A percentile compares a stretch with the other conserved stretches of the same genome.
These are phyloP conservation scores for Drosophila miranda DNA, from an alignment of 1,140 invertebrate species.

Conservation along the genomic window DNA sequence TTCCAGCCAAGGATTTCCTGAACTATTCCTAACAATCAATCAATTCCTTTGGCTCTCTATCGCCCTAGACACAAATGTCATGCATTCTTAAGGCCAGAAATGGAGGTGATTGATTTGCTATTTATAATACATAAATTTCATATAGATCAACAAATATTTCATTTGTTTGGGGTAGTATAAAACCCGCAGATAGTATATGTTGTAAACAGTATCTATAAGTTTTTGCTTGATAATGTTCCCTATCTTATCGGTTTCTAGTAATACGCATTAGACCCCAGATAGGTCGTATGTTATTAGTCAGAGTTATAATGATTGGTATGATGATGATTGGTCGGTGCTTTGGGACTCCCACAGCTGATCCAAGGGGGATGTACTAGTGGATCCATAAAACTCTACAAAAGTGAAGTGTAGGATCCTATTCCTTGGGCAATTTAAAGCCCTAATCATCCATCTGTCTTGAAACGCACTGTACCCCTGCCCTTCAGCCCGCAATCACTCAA, in stretches of 20 bases:
- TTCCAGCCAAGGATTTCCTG: neutral
- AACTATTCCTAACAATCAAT: slow-evolving; percentile 3
- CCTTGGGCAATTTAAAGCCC: no score
- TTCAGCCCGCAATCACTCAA: slow-evolving; percentile 46
- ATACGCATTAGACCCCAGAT: slow-evolving; percentile 30
- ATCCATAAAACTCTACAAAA: neutral
- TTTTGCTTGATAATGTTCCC: neutral
- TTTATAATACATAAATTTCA: no score
- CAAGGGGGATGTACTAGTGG: neutral
- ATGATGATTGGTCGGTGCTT: neutral
- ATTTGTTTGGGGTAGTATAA: neutral
- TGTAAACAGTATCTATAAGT: slow-evolving; percentile 20
- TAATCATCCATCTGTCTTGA: no score
- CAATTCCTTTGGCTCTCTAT: slow-evolving; percentile 15
- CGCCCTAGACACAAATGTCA: slow-evolving; percentile 14
- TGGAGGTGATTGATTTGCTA: slow-evolving; percentile 14
- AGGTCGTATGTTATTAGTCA: slow-evolving; percentile 27
- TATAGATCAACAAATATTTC: neutral
- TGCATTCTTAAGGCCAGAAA: neutral
- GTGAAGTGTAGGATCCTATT: no score
- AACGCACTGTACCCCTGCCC: neutral
- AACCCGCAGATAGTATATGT: slow-evolving; percentile 1
- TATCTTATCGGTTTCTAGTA: slow-evolving; percentile 37
- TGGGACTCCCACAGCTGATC: neutral
- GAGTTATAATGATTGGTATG: neutral